These are phyloP conservation scores for Nebria brevicollis DNA, from an alignment of 2,888 invertebrate species.

Conservation along the genomic window DNA sequence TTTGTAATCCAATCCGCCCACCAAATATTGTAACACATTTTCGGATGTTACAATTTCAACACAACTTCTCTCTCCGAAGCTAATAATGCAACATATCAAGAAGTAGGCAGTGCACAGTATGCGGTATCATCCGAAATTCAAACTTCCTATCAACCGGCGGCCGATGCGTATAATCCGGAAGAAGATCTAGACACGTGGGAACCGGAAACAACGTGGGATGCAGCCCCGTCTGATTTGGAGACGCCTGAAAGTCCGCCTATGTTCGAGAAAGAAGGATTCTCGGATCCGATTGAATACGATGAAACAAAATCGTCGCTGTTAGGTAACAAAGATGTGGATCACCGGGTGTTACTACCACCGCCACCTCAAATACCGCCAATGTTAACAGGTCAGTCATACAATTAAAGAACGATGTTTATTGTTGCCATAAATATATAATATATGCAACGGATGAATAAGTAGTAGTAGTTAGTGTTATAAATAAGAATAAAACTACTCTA, in stretches of 20 bases:
- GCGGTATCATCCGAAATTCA: slow-evolving; percentile 44
- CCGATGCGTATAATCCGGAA: slow-evolving; percentile 60
- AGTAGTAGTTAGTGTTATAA: too few relatives aligned
- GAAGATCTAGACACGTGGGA: slow-evolving; percentile 65
- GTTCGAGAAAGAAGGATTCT: slow-evolving; percentile 71
- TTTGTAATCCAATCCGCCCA: not conserved
- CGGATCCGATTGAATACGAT: slow-evolving; percentile 71
- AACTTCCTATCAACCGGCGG: slow-evolving; percentile 53
- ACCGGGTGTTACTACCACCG: slow-evolving; percentile 71
- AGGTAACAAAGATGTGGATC: slow-evolving; percentile 66
- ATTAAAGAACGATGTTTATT: too few relatives aligned
- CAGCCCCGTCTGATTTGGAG: slow-evolving; percentile 61
- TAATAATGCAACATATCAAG: slow-evolving; percentile 34
- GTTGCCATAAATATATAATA: too few relatives aligned
- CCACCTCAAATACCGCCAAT: slow-evolving; percentile 50
- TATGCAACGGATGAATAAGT: too few relatives aligned
- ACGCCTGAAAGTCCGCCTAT: slow-evolving; percentile 75
- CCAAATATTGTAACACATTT: not conserved
- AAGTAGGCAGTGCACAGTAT: slow-evolving; percentile 26
- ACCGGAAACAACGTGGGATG: slow-evolving; percentile 58
- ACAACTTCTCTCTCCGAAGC: slow-evolving; percentile 14
- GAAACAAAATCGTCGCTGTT: slow-evolving; percentile 62
- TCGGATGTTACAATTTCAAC: not conserved
- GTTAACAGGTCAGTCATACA: slow-evolving; percentile 22
- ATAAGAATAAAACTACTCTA: not conserved